Conservation (phyloP, 2,888 invertebrate species). For the Hipparchia sbordonii region DNA sequence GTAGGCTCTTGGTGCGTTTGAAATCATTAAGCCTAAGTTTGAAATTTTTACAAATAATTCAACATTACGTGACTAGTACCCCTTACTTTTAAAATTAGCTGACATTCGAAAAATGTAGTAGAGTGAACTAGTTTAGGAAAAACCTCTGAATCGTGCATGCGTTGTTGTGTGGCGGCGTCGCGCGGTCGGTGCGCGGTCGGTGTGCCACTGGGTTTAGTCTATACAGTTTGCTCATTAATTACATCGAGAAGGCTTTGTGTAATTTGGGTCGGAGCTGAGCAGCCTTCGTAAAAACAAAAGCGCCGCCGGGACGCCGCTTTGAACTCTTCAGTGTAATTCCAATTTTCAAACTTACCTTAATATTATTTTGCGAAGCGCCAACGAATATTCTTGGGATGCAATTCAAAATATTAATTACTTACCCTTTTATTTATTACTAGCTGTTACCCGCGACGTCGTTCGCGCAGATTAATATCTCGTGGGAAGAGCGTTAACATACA, state of each 20-base stretch:
- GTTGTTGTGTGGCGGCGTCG: background rate
- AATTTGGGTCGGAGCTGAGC: conserved; percentile 11
- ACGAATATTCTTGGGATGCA: background rate
- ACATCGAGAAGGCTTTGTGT: conserved; percentile 19
- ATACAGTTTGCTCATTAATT: conserved; percentile 23
- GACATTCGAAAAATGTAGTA: too few species aligned
- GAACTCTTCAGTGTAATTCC: background rate
- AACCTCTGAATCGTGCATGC: too few species aligned
- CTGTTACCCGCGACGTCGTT: too few species aligned
- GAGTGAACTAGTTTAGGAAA: too few species aligned
- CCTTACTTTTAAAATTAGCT: too few species aligned
- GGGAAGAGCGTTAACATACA: too few species aligned
- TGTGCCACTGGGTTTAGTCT: background rate
- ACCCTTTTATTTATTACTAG: background rate
- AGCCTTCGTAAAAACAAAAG: conserved; percentile 17
- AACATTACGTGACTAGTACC: too few species aligned
- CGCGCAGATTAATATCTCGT: too few species aligned
- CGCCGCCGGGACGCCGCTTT: conserved; percentile 1
- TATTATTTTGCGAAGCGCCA: background rate
- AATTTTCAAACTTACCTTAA: conserved; percentile 3
- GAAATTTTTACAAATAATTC: too few species aligned
- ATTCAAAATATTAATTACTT: background rate
- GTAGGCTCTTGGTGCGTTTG: too few species aligned
- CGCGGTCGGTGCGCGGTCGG: background rate
- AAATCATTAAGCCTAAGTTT: too few species aligned